Base-by-base conservation (phyloP, 2,888 invertebrate genomes). In the Artemia sinica region DNA sequence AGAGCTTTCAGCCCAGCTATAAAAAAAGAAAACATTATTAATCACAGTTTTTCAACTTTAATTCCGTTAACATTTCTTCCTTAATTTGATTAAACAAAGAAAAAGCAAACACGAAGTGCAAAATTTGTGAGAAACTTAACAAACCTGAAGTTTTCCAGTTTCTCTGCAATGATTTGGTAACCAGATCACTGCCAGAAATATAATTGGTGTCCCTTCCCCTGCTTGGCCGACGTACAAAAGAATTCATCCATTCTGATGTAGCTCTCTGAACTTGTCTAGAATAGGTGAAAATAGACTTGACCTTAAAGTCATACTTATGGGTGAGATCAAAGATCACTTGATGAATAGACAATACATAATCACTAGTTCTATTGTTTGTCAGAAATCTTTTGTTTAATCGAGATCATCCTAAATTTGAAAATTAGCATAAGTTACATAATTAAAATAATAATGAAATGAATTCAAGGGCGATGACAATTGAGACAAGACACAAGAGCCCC, bases 81-180 rank as follows among this genome's bases (percentile, higher is more conserved):
- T 66, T 18, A 1, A 2, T 10, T 49, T 11, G 18, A 51, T 11
- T n/a, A 5, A 12, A 13, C 14, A 12, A 7, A 50, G 51, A 1
- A 41, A 41, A 5, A 3, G 41, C 41, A 41, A 41, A 41, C 41
- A 41, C 41, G 1, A 41, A 41, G 41, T 3, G 41, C 41, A 41
- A 6, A 41, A 41, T 41, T 41, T 41, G 41, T 41, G 41, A 41
- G 4, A 41, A 41, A 3, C 41, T 41, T 6, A 14, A 76, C 80
- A 81, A 76, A 86, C 86, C 85, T 73, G 85, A 86, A 75, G 86
- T 85, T 70, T 86, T 86, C 85, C 85, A 86, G 71, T 86, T 85
- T 70, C 86, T 80, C 67, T 83, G 81, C 73, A 86, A 85, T 74
- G 84, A 85, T 73, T 83, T 81, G 74, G 84, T 84, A 73, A 85